Evolutionary conservation across 2,797 vertebrate species (phyloP), one percentile per base, ranked within the genome.

Genomic region (Perodicticus potto): DNA sequence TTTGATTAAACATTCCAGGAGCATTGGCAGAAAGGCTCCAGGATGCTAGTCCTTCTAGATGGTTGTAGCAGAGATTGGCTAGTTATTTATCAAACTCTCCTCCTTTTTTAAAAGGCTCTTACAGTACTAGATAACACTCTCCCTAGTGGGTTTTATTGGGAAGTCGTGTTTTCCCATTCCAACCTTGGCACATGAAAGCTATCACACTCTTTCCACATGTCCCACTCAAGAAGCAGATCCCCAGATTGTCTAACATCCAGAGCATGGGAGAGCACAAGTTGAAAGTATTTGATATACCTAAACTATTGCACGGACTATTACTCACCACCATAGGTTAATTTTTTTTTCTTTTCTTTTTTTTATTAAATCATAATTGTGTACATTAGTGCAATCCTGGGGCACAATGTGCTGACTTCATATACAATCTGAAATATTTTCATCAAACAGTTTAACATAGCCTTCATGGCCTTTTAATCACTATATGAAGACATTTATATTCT

Each of bases 1-100:
- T 97, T 96, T 96, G 89, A 97, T 86, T 89, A 91, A 95, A 96
- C 59, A 76, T 94, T 93, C 43, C 49, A 89, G n/a, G 65, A 53
- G 34, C 25, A 49, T 61, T 86, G 85, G 25, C 25, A 90, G 45
- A 59, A 91, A 93, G 23, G 10, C 29, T 80, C 86, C 19, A 55
- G 86, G 76, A 32, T 25, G 43, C n/a, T 86, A 45, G 25, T 76
- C 37, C 74, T 25, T 43, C 69, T 59, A 59, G 4, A 57, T 49
- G 8, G 40, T n/a, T 63, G 19, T 49, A 43, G 23, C 22, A 81
- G 86, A 86, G n/a, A 65, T 7, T 43, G 37, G 7, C 43, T 72
- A 78, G 57, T 37, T 73, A 78, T 93, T 95, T 95, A 85, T 70
- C 37, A 93, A 83, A 61, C 6, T 86, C 67, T 74, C 14, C 57